phyloP scores from a whole-genome alignment of 2,888 invertebrate genomes.

The Seira musarum region DNA sequence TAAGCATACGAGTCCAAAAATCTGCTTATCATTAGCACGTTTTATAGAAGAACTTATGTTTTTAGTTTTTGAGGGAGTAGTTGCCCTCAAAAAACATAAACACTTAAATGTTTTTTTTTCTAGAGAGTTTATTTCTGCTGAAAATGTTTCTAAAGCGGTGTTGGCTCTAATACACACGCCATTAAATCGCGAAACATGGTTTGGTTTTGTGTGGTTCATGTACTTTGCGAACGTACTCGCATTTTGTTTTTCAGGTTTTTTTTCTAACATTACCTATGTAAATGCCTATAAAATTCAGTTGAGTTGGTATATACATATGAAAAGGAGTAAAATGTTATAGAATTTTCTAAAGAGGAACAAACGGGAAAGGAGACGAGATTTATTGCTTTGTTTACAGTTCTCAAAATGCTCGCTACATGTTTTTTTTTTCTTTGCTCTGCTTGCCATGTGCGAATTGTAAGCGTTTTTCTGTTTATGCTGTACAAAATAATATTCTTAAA shows the following conservation, averaged over 20 bases:
- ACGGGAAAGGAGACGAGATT: conserved; percentile 29
- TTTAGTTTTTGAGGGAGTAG: not conserved
- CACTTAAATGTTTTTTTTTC: too few relatives aligned
- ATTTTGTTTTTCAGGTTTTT: too few relatives aligned
- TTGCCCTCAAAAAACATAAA: not conserved
- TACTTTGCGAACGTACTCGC: too few relatives aligned
- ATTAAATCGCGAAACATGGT: not conserved
- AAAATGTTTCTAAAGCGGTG: not conserved
- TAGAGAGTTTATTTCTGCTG: too few relatives aligned
- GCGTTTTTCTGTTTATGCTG: too few relatives aligned
- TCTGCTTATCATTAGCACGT: conserved; percentile 15
- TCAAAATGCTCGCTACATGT: conserved; percentile 30
- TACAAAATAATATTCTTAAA: too few relatives aligned
- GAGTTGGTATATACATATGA: too few relatives aligned
- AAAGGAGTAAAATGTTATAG: too few relatives aligned
- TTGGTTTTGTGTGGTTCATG: not conserved
- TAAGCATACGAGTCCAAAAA: not conserved
- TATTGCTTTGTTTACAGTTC: conserved; percentile 47
- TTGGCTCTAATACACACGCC: not conserved
- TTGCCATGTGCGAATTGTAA: not conserved
- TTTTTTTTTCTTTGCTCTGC: conserved; percentile 25
- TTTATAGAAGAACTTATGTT: not conserved
- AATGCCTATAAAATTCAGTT: not conserved
- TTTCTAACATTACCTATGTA: not conserved
- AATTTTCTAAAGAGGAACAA: not conserved